Base-by-base conservation (phyloP, 1,140 invertebrate genomes). In the Drosophila willistoni region DNA sequence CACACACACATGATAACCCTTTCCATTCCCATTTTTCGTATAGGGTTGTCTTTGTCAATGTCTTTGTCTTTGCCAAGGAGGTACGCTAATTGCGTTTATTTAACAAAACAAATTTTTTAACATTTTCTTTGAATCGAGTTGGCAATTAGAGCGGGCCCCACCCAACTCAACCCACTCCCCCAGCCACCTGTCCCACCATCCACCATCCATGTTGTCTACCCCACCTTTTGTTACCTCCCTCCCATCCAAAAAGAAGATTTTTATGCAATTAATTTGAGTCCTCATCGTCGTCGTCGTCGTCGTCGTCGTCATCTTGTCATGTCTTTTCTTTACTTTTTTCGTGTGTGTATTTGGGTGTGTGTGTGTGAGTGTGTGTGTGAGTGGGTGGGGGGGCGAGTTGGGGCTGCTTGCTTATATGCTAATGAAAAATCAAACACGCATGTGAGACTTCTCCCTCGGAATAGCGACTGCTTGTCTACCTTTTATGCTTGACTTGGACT, bases 351-450 rank as follows among this genome's bases (percentile, higher is more conserved):
- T 29, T 44, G 42, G 42, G 42, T 14, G 42, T 36, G 34, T 34
- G 41, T 7, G 14, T 42, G 39, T n/a, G n/a, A n/a, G 41, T n/a
- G 41, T 34, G 33, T 34, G 41, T 7, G 17, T 42, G 39, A n/a
- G 56, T 36, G 73, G 73, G 77, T 74, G 64, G 51, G 19, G 25
- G 29, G 33, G 36, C 47, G 29, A 47, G 41, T 34, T n/a, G n/a
- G 17, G 36, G 57, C 61, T 61, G 51, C 67, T 51, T 34, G 56
- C 44, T 60, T 63, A 73, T 86, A 87, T 87, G 83, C 84, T 87
- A 87, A 87, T 87, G 83, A 87, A 87, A 87, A 87, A 87, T 87
- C 83, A 84, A 87, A 87, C 83, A 87, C 83, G 83, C 73, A 77
- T 77, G 73, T 44, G 61, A 44, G n/a, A 5, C 36, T 41, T 19